Evolutionary conservation across 2,888 invertebrate genomes (phyloP).

Genomic region (Ditula angustiorana): DNA sequence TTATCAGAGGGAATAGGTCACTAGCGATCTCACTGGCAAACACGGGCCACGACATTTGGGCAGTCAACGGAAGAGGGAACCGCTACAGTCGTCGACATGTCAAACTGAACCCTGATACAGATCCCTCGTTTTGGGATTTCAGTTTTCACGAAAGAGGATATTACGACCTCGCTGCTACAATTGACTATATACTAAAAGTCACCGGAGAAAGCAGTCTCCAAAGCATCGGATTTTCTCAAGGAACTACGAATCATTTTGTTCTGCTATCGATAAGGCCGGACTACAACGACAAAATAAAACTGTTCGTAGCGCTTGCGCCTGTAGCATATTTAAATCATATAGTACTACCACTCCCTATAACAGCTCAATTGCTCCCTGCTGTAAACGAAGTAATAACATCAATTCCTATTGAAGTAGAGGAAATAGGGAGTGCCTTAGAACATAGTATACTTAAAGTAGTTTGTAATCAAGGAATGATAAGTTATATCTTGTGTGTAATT

Average conservation of each 20-base stretch:
- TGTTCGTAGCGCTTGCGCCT: constrained; percentile 82
- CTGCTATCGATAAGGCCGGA: constrained; percentile 78
- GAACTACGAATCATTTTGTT: constrained; percentile 83
- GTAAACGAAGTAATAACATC: no score
- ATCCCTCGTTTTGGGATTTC: neutral
- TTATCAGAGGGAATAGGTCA: constrained; percentile 3
- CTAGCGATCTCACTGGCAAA: neutral
- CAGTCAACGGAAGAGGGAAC: constrained; percentile 1
- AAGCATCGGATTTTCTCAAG: constrained; percentile 89
- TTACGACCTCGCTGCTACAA: constrained; percentile 76
- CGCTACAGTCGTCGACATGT: neutral
- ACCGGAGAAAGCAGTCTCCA: constrained; percentile 82
- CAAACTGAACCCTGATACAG: neutral
- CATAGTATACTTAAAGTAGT: constrained; percentile 22
- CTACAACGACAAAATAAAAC: constrained; percentile 82
- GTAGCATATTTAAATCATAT: constrained; percentile 75
- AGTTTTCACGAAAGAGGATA: constrained; percentile 3
- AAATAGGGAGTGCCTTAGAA: constrained; percentile 44
- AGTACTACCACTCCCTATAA: no score
- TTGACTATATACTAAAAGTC: constrained; percentile 54
- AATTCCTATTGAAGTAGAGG: constrained; percentile 57
- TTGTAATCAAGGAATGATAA: constrained; percentile 2
- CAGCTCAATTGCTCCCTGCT: no score
- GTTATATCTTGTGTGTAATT: constrained; percentile 14
- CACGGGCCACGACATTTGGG: neutral